Base-by-base conservation (phyloP, 2,113 vertebrate species). In the Trogon melanurus region DNA sequence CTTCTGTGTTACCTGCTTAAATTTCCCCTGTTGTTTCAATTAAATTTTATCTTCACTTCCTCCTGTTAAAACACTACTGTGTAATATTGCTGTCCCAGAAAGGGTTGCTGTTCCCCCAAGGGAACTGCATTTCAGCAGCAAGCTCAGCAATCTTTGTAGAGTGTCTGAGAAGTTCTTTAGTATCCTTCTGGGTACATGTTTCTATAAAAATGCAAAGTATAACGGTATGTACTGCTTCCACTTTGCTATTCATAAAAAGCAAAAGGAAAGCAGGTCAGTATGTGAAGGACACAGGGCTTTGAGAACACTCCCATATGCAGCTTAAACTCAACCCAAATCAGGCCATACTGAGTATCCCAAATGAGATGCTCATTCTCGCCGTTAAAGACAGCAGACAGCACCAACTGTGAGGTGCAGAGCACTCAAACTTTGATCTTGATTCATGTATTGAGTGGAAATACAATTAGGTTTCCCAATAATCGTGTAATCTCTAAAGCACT, bases 21-120 rank as follows among this genome's bases (percentile, higher is more conserved):
- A 86, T 86, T 92, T 75, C 30, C n/a, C 45, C 44, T 74, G 50
- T 57, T 95, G 15, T 69, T 95, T 91, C 88, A 91, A 84, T 93
- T 86, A 93, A 58, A 58, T 95, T 86, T 88, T 93, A 58, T 73
- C 83, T 78, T 79, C 19, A 15, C 53, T 87, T 96, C 57, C 48
- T 91, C 73, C 38, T 61, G 13, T 53, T 94, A 84, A 93, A 96
- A 88, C 47, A 50, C 17, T 69, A 15, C 34, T 71, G n/a, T 69
- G 61, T 32, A 86, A 65, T 79, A 71, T 18, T 67, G 61, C 30
- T 75, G 25, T 50, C 61, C 30, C 50, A 58, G 72, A 86, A 96
- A 50, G 50, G 44, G 9, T 34, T 84, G 32, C 17, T 53, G 13
- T 71, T 76, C 38, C 86, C 87, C 75, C 76, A 81, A 81, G 50